Base-by-base conservation (phyloP, 2,113 vertebrate genomes). In the Pogonocichla stellata region DNA sequence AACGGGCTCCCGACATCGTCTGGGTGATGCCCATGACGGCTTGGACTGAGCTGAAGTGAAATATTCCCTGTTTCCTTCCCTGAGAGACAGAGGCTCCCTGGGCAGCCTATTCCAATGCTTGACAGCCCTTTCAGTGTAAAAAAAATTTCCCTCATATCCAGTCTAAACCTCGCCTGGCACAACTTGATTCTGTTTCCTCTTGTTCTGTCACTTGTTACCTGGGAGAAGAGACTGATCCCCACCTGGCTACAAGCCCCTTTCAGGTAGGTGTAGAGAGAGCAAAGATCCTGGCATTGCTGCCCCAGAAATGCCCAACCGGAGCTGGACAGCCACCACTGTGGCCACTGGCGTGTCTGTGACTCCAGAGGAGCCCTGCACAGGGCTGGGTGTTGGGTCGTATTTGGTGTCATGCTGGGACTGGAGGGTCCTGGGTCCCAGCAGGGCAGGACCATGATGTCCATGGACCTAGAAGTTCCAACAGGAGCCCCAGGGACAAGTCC, bases 1-100 rank as follows among this genome's bases (percentile, higher is more conserved):
- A 47, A 4, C 1, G 1, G 31, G 5, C 4, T 61, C 1, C 34
- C 0, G 28, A 22, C 31, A 9, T 19, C 2, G 22, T 10, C 38
- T 18, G 58, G 12, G 38, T 3, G 26, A 25, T 60, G 53, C 5
- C 23, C 38, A 0, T 6, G 42, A 19, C 8, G 2, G 51, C 34
- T 75, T 8, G 60, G 50, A 57, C 42, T 34, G 50, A 74, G 29
- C 60, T 48, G 71, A 31, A 75, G 43, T 34, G 36, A 50, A 75
- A 75, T 66, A 57, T 34, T 66, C 24, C 12, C 19, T 13, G 10
- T 34, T 86, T 66, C 43, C 34, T 75, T 57, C 25, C 10, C 31
- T 5, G 1, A 38, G 28, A 62, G 36, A 34, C 43, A 45, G 38
- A 57, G 8, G 15, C 62, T 53, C 60, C 53, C 61, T 67, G 45